Conservation (phyloP, 1,140 invertebrate species). For the Polypedilum vanderplanki region DNA sequence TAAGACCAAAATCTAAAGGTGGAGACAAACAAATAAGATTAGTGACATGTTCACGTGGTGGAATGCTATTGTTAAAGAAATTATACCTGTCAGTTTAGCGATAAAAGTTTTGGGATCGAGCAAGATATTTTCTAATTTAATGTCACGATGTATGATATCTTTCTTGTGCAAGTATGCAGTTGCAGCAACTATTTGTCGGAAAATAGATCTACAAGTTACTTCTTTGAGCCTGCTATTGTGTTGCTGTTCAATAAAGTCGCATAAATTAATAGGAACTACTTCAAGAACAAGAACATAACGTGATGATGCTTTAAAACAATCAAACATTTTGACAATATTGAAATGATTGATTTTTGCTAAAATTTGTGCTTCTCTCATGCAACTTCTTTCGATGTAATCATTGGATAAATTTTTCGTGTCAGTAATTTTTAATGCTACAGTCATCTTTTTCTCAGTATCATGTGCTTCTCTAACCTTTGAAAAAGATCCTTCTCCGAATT, state of each 20-base stretch:
- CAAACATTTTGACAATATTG: neutral
- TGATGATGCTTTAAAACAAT: neutral
- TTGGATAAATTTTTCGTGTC: neutral
- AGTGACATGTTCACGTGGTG: neutral
- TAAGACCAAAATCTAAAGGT: neutral
- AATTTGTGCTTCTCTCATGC: neutral
- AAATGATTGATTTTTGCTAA: neutral
- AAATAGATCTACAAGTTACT: neutral
- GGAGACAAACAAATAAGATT: neutral
- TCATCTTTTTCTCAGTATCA: neutral
- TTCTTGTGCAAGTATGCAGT: neutral
- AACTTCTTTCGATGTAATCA: neutral
- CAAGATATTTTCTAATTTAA: slow-evolving; percentile 9
- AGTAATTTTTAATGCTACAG: neutral
- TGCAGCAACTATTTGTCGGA: neutral
- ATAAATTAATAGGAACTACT: neutral
- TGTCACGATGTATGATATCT: neutral
- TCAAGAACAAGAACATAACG: neutral
- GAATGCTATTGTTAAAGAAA: neutral
- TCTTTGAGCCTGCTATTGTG: neutral
- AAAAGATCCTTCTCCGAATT: neutral
- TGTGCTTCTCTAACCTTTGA: neutral
- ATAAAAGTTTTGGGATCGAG: neutral
- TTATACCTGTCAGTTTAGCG: neutral
- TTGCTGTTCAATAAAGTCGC: neutral